Base-by-base conservation (phyloP, 2,888 invertebrate species). In the Drosophila prolongata region DNA sequence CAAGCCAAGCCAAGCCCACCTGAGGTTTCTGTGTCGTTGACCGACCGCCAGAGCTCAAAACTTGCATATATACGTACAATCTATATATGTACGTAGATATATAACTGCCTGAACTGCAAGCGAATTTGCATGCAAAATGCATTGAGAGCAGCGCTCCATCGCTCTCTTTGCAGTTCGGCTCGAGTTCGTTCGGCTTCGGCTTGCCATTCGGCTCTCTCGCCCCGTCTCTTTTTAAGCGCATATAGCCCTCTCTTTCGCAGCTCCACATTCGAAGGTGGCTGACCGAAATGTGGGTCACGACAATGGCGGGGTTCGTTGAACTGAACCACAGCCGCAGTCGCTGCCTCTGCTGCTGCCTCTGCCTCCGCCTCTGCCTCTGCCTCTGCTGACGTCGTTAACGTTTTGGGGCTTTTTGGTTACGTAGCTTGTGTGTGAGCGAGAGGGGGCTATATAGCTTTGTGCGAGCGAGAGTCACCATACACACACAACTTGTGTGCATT, bases 251-350 rank as follows among this genome's bases (percentile, higher is more conserved):
- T 62, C 47, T 76, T 62, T 52, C 64, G 78, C 88, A 91, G 92
- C 92, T 92, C 92, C 87, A 91, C 87, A 92, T 92, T 91, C 90
- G 89, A 89, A 92, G 92, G 92, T 92, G 89, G 90, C 87, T 92
- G 92, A 92, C 92, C 92, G 91, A 91, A 91, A 92, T 89, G 79
- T 92, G 79, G 92, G 92, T 92, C 92, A 91, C 92, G 92, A 92
- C 92, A 92, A 92, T 92, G 92, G 90, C 88, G 90, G 90, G 90
- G 92, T 92, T 92, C 92, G 91, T 90, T 92, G 92, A 92, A 92
- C 92, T 92, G 89, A 90, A 82, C 88, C 83, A 69, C 76, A 44
- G 85, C 65, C 80, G 70, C 70, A 78, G 78, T 70, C 73, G 71
- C 77, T 67, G 85, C 70, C 79, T 72, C 80, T 62, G 90, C 87